Base-by-base conservation (phyloP, 2,113 vertebrate species). In the Anser cygnoides region DNA sequence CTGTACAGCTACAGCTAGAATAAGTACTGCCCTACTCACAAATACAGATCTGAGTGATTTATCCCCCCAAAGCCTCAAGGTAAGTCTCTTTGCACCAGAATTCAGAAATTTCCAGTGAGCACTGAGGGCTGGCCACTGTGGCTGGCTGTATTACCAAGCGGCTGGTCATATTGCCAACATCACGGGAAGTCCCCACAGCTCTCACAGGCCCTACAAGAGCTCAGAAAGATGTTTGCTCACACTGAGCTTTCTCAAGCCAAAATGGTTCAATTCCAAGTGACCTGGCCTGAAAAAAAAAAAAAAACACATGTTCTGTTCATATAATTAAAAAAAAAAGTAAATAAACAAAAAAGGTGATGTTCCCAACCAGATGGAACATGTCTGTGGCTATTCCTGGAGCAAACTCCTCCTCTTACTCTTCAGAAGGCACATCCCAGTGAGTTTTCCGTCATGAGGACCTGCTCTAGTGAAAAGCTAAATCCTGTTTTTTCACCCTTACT, bases 321-420 rank as follows among this genome's bases (percentile, higher is more conserved):
- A 70, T 79, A 78, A 83, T 70, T 85, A 23, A 76, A 73, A 46
- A 31, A n/a, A 84, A 50, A 93, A 87, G 91, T 90, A 95, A 92
- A 91, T 70, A 95, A 95, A 92, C 62, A 92, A 68, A 92, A 84
- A 84, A 79, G 80, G 41, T 35, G 28, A 50, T 75, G 88, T 96
- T 95, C 68, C 35, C 46, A 92, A 94, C n/a, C 33, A 93, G 79
- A 74, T 41, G 92, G 97, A 95, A 96, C 77, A 80, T 46, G 15
- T n/a, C 74, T 63, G 66, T 86, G 79, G 84, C 93, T 84, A 85
- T 74, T 94, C 83, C 84, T 96, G 93, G 93, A 97, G 67, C 54
- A 82, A 90, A 86, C 33, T 92, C 67, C 61, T 80, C 61, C 46
- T 79, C 81, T 78, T 83, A 80, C 4, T 81, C 71, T 85, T 43